Evolutionary conservation across 2,113 vertebrate genomes (phyloP).

Genomic region (Tenebrosternarchus preto): DNA sequence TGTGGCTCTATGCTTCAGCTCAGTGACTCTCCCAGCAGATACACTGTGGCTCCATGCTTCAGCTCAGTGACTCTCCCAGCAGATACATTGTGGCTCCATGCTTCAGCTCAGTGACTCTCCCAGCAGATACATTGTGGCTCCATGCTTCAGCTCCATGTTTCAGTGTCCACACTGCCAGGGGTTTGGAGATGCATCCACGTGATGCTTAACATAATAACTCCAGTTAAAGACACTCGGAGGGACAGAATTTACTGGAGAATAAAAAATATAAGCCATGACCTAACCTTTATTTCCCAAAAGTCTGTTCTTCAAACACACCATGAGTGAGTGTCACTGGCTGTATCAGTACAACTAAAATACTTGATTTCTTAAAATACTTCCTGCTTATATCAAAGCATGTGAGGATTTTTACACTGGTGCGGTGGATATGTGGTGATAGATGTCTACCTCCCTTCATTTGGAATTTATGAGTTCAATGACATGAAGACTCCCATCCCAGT

Average conservation of each 20-base stretch:
- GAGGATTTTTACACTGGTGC: conserved; percentile 39
- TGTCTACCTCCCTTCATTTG: conserved; percentile 49
- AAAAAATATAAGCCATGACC: conserved; percentile 30
- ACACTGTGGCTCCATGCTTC: conserved; percentile 11
- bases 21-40: background rate
- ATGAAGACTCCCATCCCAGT: conserved; percentile 38
- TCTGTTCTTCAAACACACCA: conserved; percentile 21
- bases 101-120: background rate
- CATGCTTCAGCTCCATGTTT: conserved; percentile 5
- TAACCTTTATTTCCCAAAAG: conserved; percentile 37
- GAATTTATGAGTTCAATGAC: conserved; percentile 52
- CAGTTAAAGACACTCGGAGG: conserved; percentile 21
- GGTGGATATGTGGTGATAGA: conserved; percentile 40
- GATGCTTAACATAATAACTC: background rate
- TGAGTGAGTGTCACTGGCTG: conserved; percentile 20
- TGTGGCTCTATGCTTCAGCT: background rate
- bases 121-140: conserved; percentile 13
- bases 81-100: conserved; percentile 13
- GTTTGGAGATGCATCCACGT: conserved; percentile 11
- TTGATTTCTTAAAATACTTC: conserved; percentile 45
- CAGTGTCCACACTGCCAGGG: conserved; percentile 11
- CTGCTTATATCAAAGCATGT: conserved; percentile 37
- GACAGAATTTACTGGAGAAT: conserved; percentile 16
- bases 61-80: background rate
- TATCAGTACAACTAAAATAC: conserved; percentile 40